Base-by-base conservation (phyloP, 1,140 invertebrate genomes). In the Penaeus indicus region DNA sequence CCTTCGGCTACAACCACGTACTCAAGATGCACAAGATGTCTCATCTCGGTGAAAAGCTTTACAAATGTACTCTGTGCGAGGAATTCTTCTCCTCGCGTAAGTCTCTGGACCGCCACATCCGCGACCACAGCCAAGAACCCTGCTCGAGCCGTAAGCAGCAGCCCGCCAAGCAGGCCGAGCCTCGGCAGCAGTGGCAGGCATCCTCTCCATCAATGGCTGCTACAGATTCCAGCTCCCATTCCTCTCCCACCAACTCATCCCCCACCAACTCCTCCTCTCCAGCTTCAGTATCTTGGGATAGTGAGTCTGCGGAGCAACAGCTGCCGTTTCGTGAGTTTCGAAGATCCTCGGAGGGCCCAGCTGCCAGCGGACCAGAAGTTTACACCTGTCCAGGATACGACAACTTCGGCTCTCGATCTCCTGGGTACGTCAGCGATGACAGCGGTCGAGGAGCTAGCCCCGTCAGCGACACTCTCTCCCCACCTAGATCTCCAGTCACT, bases 81-180 rank as follows among this genome's bases (percentile, higher is more conserved):
- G 96, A 96, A 89, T 97, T 97, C 0, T 97, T 97, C 92, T 96
- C 95, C 85, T 97, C 96, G 5, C 97, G 97, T 92, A 97, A 97
- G 92, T 95, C 95, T 60, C 96, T 98, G 95, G 97, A 97, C 92
- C 94, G 95, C 8, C 97, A 98, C 92, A 97, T 97, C 60, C 97
- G 97, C 92, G 96, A 96, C n/a, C 97, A 97, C 92, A 96, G 96
- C 22, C 92, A 92, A 91, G 93, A 75, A 90, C 92, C 91, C 92
- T 21, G 92, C 25, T 92, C 92, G 87, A 90, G 92, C 90, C 91
- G 86, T 85, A 92, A 86, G 85, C 91, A 47, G 62, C 92, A 91
- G 54, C 61, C 32, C 61, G 82, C 42, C 42, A 42, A 64, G 62
- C 83, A 85, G 61, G 25, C 60, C 18, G 22, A n/a, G 18, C 25